Evolutionary conservation across 2,888 invertebrate genomes (phyloP).

Genomic region (Ectemnius continuus): DNA sequence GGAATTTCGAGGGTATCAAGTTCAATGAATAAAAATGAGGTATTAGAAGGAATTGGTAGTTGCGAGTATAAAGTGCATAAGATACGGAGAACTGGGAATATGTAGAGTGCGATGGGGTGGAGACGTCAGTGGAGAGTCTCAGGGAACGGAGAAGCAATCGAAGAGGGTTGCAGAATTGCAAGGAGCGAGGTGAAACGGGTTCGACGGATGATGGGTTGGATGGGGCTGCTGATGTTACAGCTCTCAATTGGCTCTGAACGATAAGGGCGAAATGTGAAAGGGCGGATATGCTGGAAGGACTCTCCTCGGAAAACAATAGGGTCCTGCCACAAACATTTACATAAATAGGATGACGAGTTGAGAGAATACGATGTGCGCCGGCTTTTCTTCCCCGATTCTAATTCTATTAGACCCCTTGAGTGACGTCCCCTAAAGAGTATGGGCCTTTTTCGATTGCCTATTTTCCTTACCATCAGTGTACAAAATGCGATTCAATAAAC

Average conservation of each 20-base stretch:
- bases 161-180: constrained; percentile 20
- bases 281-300: constrained; percentile 29
- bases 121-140: constrained; percentile 38
- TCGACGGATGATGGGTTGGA: constrained; percentile 48
- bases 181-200: constrained; percentile 32
- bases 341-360: constrained; percentile 1
- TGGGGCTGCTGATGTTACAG: constrained; percentile 35
- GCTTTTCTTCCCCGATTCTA: constrained; percentile 8
- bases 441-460: not conserved
- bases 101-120: constrained; percentile 35
- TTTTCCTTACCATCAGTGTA: too few species aligned
- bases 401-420: not conserved
- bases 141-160: constrained; percentile 30
- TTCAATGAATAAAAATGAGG: too few species aligned
- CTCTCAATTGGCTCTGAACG: constrained; percentile 2
- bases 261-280: not conserved
- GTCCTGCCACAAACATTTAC: constrained; percentile 6
- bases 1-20: too few species aligned
- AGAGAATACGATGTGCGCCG: not conserved
- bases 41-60: too few species aligned
- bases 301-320: constrained; percentile 50
- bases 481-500: too few species aligned
- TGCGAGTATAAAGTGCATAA: too few species aligned
- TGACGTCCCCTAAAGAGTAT: not conserved
- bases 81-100: too few species aligned